Percentiles rank a stretch among this genome's conserved stretches.
Evolutionary conservation across 2,113 vertebrate genomes (phyloP).

Genomic region (Actenoides lindsayi): DNA sequence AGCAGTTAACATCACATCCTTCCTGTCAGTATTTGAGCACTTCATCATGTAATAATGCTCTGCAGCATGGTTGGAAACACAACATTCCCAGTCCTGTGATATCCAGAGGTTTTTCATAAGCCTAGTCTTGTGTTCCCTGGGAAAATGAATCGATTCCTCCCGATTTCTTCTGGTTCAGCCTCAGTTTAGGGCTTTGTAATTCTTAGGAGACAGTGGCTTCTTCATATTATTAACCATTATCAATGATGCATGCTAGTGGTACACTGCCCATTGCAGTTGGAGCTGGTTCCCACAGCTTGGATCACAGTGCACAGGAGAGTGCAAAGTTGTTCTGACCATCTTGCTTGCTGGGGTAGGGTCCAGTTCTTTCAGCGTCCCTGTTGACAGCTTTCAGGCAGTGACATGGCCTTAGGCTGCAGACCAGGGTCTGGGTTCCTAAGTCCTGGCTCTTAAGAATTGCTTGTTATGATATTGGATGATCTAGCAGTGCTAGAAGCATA

Average conservation of each 20-base stretch:
- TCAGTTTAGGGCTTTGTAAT: not conserved
- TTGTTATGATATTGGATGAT: not conserved
- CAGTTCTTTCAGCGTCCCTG: not conserved
- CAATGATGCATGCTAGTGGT: not conserved
- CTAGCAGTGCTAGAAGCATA: not conserved
- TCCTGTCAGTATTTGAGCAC: not conserved
- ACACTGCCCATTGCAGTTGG: not conserved
- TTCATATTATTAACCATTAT: not conserved
- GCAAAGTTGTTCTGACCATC: not conserved
- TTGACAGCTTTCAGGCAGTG: not conserved
- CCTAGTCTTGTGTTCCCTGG: not conserved
- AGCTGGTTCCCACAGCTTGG: not conserved
- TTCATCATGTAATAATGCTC: not conserved
- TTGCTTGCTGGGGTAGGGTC: rapidly evolving
- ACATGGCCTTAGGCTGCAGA: not conserved
- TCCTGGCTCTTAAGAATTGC: not conserved
- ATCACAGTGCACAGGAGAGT: not conserved
- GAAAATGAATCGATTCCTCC: not conserved
- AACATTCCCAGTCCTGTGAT: not conserved
- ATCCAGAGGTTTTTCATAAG: not conserved
- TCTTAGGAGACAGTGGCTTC: not conserved
- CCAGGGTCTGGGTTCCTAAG: not conserved
- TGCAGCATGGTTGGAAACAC: not conserved
- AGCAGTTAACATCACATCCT: not conserved
- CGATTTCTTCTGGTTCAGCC: not conserved